Evolutionary conservation across 2,113 vertebrate genomes (phyloP).

Genomic region (Ivindomyrus marchei): DNA sequence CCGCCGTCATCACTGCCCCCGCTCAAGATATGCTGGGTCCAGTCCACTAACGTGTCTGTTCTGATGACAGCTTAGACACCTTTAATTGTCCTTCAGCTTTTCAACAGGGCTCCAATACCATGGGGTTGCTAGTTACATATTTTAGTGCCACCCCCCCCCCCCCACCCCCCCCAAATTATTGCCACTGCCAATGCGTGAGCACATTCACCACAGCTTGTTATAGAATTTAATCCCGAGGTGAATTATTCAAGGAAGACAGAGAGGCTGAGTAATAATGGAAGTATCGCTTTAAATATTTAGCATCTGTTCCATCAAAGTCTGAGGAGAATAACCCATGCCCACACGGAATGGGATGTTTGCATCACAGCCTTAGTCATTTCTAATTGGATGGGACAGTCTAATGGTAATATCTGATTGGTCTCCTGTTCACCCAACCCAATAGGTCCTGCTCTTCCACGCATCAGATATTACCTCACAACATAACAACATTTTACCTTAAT

Average conservation of each 20-base stretch:
- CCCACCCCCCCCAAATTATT: background rate
- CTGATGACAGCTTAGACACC: background rate
- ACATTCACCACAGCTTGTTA: constrained; percentile 6
- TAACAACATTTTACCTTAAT: background rate
- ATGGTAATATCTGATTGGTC: background rate
- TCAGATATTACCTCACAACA: background rate
- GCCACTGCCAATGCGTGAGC: constrained; percentile 1
- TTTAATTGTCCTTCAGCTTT: background rate
- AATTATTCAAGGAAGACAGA: constrained; percentile 11
- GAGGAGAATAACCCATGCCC: background rate
- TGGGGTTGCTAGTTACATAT: background rate
- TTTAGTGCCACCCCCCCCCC: background rate
- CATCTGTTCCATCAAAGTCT: constrained; percentile 12
- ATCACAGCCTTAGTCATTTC: background rate
- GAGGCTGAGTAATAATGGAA: constrained; percentile 14
- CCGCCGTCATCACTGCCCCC: background rate
- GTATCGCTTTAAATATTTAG: constrained; percentile 10
- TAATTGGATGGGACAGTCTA: background rate
- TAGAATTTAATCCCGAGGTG: constrained; percentile 5
- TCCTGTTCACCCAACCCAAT: background rate
- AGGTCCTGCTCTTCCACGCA: background rate
- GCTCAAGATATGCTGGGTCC: background rate
- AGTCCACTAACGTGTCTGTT: background rate
- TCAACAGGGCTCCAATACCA: background rate
- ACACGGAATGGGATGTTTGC: background rate